phyloP scores from a whole-genome alignment of 1,140 invertebrate genomes.

The Apis cerana region DNA sequence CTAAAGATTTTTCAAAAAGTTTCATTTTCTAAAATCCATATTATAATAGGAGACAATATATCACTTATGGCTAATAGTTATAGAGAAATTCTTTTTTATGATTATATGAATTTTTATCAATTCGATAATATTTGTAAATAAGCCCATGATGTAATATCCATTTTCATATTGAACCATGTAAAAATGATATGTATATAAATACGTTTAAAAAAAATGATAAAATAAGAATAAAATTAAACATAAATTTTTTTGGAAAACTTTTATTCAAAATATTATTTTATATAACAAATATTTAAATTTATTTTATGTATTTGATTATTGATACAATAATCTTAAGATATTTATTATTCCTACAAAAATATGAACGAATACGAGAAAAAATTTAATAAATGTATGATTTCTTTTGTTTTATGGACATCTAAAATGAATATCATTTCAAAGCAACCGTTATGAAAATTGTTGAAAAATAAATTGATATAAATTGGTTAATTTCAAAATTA shows the following conservation, averaged over 20 bases:
- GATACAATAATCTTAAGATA: neutral
- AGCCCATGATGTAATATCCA: conserved; percentile 92
- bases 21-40: conserved; percentile 86
- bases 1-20: conserved; percentile 68
- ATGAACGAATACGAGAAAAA: conserved; percentile 85
- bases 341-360: conserved; percentile 91
- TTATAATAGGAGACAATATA: conserved; percentile 84
- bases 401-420: conserved; percentile 94
- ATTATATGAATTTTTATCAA: conserved; percentile 95
- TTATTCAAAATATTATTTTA: too few species aligned
- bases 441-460: conserved; percentile 83
- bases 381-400: conserved; percentile 89
- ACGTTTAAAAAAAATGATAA: too few species aligned
- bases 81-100: conserved; percentile 92
- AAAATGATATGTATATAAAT: conserved; percentile 47
- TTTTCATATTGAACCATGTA: conserved; percentile 88
- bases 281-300: too few species aligned
- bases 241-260: too few species aligned
- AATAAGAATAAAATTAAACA: too few species aligned
- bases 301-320: too few species aligned
- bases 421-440: conserved; percentile 91
- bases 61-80: conserved; percentile 92
- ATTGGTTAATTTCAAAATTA: neutral
- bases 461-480: conserved; percentile 73
- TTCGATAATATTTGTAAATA: conserved; percentile 94